phyloP scores from a whole-genome alignment of 2,797 vertebrate genomes.

The Gymnothorax javanicus region DNA sequence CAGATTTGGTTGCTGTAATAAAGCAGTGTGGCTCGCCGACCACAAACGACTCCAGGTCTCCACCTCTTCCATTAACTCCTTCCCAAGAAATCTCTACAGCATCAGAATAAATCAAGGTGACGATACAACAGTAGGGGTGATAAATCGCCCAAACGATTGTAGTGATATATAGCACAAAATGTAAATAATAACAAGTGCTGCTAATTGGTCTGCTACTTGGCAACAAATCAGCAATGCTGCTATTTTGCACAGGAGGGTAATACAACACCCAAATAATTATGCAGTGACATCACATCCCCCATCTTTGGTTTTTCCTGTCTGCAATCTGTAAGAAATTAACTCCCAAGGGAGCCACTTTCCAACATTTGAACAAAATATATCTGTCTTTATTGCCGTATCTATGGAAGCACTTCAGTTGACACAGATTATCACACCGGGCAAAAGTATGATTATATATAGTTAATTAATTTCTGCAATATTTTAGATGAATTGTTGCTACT shows the following conservation, averaged over 20 bases:
- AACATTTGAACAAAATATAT: neutral
- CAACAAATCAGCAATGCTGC: conserved; percentile 77
- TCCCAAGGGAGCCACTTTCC: neutral
- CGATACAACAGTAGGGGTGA: conserved; percentile 81
- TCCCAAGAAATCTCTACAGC: conserved; percentile 80
- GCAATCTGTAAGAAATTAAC: neutral
- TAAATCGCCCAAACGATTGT: conserved; percentile 86
- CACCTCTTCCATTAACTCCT: conserved; percentile 78
- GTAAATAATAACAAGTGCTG: conserved; percentile 87
- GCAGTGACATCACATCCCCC: conserved; percentile 64
- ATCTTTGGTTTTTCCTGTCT: conserved; percentile 39
- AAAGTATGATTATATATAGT: conserved; percentile 4
- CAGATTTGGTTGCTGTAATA: conserved; percentile 30
- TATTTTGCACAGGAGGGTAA: conserved; percentile 62
- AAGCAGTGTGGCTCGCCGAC: conserved; percentile 44
- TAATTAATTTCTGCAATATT: neutral
- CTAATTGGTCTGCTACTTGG: conserved; percentile 88
- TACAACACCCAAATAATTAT: conserved; percentile 68
- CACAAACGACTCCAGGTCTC: conserved; percentile 53
- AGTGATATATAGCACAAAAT: conserved; percentile 89
- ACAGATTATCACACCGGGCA: neutral
- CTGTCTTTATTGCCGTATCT: neutral
- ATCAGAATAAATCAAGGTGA: conserved; percentile 85
- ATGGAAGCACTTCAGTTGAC: neutral
- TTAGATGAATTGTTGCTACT: neutral